Conservation (phyloP, 2,113 vertebrate species). For the Oryzias celebensis region DNA sequence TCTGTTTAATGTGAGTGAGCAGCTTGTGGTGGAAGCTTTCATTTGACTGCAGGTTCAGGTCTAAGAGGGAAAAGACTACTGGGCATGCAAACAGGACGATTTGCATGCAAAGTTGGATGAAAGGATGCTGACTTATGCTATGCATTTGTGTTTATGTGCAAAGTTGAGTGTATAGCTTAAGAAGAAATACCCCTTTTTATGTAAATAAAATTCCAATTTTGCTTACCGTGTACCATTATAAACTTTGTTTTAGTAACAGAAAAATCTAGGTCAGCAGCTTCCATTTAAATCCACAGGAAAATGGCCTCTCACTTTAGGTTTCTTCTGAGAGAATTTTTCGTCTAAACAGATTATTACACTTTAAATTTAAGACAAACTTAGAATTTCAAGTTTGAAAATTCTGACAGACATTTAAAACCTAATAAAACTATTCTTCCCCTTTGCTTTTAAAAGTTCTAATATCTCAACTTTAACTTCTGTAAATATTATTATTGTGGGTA, state of each 20-base stretch:
- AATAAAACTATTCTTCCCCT: no score
- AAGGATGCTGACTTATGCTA: constrained; percentile 9
- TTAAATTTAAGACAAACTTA: no score
- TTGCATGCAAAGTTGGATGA: constrained; percentile 60
- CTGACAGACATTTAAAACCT: no score
- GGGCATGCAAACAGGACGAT: constrained; percentile 65
- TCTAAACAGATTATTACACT: no score
- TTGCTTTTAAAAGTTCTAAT: no score
- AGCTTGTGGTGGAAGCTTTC: constrained; percentile 33
- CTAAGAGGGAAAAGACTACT: constrained; percentile 27
- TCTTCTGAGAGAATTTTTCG: background rate
- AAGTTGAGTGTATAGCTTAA: background rate
- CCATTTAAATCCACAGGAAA: background rate
- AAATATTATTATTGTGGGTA: no score
- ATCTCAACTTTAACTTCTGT: no score
- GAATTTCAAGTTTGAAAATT: no score
- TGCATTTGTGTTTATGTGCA: constrained; percentile 6
- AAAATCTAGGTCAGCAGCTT: background rate
- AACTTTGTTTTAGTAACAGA: background rate
- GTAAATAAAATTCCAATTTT: background rate
- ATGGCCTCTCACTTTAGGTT: background rate
- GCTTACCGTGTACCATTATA: constrained; percentile 8
- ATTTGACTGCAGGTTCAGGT: constrained; percentile 69
- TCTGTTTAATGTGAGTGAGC: constrained; percentile 37
- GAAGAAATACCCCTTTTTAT: background rate